Percentiles rank a stretch among this genome's conserved stretches.
Conservation (phyloP, 1,140 invertebrate species). For the Bombus huntii region DNA sequence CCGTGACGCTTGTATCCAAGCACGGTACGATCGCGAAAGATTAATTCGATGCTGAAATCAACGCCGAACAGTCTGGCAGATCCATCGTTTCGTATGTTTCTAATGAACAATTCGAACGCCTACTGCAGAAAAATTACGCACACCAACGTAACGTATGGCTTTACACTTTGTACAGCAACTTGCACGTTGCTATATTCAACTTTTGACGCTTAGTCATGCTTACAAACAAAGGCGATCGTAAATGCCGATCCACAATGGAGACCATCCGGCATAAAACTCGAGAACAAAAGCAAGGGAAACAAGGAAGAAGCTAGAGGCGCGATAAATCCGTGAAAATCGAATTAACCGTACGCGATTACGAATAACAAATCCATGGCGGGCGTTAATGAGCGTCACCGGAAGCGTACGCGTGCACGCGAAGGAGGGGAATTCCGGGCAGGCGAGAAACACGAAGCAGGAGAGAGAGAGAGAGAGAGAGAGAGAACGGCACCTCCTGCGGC, state of each 20-base stretch:
- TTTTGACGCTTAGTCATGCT: neutral
- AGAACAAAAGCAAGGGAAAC: neutral
- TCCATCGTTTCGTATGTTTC: neutral
- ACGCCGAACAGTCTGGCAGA: too few species aligned
- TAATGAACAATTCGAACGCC: neutral
- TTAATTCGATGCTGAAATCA: too few species aligned
- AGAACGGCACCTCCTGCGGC: conserved; percentile 36
- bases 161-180: neutral
- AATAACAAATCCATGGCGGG: conserved; percentile 80
- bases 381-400: conserved; percentile 82
- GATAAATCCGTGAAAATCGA: conserved; percentile 74
- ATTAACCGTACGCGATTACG: conserved; percentile 80
- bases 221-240: neutral
- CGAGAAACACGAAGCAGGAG: neutral
- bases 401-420: conserved; percentile 62
- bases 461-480: neutral
- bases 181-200: neutral
- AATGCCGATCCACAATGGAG: neutral
- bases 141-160: too few species aligned
- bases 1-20: too few species aligned
- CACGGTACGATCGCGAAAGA: too few species aligned
- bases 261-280: neutral
- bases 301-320: neutral
- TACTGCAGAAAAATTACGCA: too few species aligned
- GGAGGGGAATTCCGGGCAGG: conserved; percentile 4